Conservation (phyloP, 2,888 invertebrate species). For the Watsonalla binaria region DNA sequence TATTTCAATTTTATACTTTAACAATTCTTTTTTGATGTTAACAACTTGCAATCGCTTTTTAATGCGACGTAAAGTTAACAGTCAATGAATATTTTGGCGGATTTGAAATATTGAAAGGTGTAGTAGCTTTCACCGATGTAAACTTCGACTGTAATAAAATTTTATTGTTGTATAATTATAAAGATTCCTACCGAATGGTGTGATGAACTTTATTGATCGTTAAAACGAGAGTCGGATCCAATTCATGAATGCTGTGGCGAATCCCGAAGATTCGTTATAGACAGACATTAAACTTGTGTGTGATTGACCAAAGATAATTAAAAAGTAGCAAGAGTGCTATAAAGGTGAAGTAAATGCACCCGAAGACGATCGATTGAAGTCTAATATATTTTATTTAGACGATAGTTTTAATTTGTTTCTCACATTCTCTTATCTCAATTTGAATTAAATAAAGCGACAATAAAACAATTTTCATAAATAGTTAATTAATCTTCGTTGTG, state of each 20-base stretch:
- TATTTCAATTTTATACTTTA: conserved; percentile 41
- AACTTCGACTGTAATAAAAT: conserved; percentile 48
- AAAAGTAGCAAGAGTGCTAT: conserved; percentile 59
- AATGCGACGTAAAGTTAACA: conserved; percentile 1
- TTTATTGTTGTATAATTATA: conserved; percentile 61
- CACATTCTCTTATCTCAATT: not conserved
- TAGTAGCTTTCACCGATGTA: conserved; percentile 46
- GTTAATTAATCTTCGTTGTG: not conserved
- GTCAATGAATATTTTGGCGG: conserved; percentile 11
- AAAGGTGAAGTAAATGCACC: conserved; percentile 29
- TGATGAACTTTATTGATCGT: conserved; percentile 72
- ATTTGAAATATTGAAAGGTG: conserved; percentile 25
- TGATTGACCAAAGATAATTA: conserved; percentile 68
- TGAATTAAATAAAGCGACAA: not conserved
- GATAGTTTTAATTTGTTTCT: not conserved
- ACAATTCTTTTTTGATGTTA: conserved; percentile 26
- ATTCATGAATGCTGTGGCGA: conserved; percentile 58
- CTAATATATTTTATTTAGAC: conserved; percentile 8
- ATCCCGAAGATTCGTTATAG: conserved; percentile 56
- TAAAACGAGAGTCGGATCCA: conserved; percentile 57
- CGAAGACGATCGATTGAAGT: conserved; percentile 17
- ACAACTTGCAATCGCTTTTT: conserved; percentile 11
- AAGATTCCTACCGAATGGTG: conserved; percentile 70
- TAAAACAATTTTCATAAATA: not conserved
- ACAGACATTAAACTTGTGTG: conserved; percentile 42